Base-by-base conservation (phyloP, 2,888 invertebrate species). In the Zhengitettix transpicula region DNA sequence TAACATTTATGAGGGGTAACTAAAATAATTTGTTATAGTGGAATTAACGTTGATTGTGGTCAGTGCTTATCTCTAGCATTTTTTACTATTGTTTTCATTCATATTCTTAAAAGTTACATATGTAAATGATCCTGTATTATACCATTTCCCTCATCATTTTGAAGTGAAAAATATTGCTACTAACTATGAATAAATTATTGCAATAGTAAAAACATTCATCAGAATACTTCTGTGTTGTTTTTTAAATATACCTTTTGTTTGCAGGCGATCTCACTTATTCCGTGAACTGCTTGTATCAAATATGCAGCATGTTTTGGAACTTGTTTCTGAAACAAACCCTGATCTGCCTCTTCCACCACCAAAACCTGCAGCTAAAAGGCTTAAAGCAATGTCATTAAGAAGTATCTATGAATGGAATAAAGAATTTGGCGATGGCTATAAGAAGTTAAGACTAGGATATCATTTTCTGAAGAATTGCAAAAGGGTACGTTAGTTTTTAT, bases 311-410 rank as follows among this genome's bases (percentile, higher is more conserved):
- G 72, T 77, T 62, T 65, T 78, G 58, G 74, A 75, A 61, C 67
- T 77, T 14, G 73, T 77, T 15, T 68, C 75, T 14, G 78, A 75
- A 63, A 73, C 71, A 15, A 71, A 76, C 62, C 67, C 69, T 17
- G 68, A 72, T 3, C 68, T 69, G 17, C 73, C 73, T 15, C 68
- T 80, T n/a, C 80, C 80, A 2, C 74, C 74, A 47, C 81, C 81
- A 5, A 68, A 70, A 60, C 61, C 68, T 58, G 73, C 70, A 14
- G 78, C 78, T 2, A 68, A 71, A 54, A 70, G 67, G 40, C 68
- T 80, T 59, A 76, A 75, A 66, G 65, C 68, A 12, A 67, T 70
- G 53, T 69, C 76, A n/a, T 67, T 77, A 14, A 70, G 71, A 65
- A 69, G 72, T 11, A 69, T 80, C 40, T 72, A 76, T 57, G 68